Evolutionary conservation across 2,888 invertebrate species (phyloP).

Genomic region (Opisthograptis luteolata): DNA sequence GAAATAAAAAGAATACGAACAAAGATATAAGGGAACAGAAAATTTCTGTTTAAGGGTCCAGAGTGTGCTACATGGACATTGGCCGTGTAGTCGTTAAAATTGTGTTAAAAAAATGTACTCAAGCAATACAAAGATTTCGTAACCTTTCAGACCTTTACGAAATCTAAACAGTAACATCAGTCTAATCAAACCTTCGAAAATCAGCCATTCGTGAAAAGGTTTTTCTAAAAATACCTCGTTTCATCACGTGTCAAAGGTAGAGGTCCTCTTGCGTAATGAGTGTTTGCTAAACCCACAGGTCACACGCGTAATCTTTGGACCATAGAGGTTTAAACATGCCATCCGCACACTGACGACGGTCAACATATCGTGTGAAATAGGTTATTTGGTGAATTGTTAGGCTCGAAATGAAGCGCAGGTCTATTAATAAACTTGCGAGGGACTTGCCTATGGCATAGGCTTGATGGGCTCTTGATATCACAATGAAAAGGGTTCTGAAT

Average conservation of each 20-base stretch:
- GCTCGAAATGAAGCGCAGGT: not conserved
- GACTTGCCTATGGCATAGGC: slow-evolving; percentile 3
- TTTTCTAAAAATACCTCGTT: slow-evolving; percentile 7
- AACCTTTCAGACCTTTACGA: not conserved
- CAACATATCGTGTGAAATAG: slow-evolving; percentile 7
- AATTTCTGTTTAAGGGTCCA: too few relatives aligned
- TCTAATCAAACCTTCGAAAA: slow-evolving; percentile 7
- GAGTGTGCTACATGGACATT: too few relatives aligned
- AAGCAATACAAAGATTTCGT: too few relatives aligned
- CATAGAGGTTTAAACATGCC: slow-evolving; percentile 16
- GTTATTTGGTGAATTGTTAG: not conserved
- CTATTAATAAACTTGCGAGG: slow-evolving; percentile 9
- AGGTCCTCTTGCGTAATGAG: slow-evolving; percentile 15
- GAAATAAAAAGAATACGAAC: too few relatives aligned
- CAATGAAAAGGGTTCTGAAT: not conserved
- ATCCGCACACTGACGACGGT: slow-evolving; percentile 22
- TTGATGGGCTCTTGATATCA: not conserved
- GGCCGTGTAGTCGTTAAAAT: too few relatives aligned
- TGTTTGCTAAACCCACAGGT: slow-evolving; percentile 5
- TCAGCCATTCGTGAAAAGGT: slow-evolving; percentile 19
- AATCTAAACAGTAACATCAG: slow-evolving; percentile 1
- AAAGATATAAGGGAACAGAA: too few relatives aligned
- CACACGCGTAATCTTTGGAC: slow-evolving; percentile 14
- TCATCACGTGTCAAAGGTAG: slow-evolving; percentile 16
- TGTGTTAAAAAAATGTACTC: too few relatives aligned